These are phyloP conservation scores for Archivesica marissinica DNA, from an alignment of 1,140 invertebrate species.

Conservation along the genomic window DNA sequence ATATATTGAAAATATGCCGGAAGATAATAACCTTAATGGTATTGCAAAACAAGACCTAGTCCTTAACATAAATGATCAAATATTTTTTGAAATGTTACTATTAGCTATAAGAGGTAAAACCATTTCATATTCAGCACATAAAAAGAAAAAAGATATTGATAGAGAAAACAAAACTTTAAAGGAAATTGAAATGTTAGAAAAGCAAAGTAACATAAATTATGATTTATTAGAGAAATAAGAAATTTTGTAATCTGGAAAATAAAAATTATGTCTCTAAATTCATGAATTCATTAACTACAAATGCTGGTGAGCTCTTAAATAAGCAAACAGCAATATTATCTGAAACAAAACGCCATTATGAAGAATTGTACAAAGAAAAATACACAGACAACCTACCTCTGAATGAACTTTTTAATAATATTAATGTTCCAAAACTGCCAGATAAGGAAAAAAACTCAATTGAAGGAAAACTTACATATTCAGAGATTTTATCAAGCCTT, in stretches of 20 bases:
- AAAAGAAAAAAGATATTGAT: too few species aligned
- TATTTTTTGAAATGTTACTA: neutral
- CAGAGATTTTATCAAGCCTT: neutral
- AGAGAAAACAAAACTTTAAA: neutral
- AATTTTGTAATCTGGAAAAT: slow-evolving; percentile 27
- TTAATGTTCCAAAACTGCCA: neutral
- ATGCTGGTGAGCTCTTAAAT: neutral
- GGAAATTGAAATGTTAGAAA: slow-evolving; percentile 1
- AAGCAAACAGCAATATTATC: neutral
- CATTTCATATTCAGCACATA: neutral
- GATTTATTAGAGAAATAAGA: neutral
- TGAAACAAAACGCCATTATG: slow-evolving; percentile 16
- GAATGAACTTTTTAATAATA: neutral
- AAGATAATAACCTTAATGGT: neutral
- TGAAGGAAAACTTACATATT: neutral
- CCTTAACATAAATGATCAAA: slow-evolving; percentile 1
- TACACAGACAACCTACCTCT: neutral
- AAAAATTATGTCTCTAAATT: slow-evolving; percentile 22
- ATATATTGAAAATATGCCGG: neutral
- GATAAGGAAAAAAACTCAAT: neutral
- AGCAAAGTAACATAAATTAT: neutral
- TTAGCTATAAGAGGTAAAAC: neutral
- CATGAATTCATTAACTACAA: slow-evolving; percentile 6
- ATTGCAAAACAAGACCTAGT: neutral
- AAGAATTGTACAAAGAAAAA: neutral